Base-by-base conservation (phyloP, 1,140 invertebrate genomes). In the Heterodera schachtii region DNA sequence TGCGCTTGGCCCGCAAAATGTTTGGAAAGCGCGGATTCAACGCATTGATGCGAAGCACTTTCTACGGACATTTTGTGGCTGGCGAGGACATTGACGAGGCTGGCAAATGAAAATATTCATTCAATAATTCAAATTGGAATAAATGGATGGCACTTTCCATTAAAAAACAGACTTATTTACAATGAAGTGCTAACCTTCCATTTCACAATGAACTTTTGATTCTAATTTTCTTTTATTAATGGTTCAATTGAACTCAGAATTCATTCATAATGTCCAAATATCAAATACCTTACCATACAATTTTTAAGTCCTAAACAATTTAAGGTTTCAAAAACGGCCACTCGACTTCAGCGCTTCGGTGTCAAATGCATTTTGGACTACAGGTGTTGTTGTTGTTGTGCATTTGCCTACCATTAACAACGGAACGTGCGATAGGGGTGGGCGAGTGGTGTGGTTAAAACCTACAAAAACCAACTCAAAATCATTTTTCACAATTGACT, bases 21-120 rank as follows among this genome's bases (percentile, higher is more conserved):
- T 90, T 98, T 60, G 97, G 97, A 3, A 93, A 95, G 85, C 92
- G 90, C 81, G 89, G 98, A 9, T 99, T 99, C 91, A 93, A 93
- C 21, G 86, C 91, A n/a, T 83, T 97, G 64, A 97, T 98, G 95
- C 96, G 96, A 90, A 91, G 93, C 2, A 96, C 96, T 31, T 97
- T 99, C 91, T 99, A 98, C 90, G 97, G 97, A 13, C 97, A 99
- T 91, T 99, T 99, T 91, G 97, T 99, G 44, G 96, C 95, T 67
- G 96, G 96, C 21, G 95, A 97, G 91, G 94, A 96, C 91, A 94
- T 95, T 89, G 92, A 93, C 87, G 94, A 93, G 88, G 96, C 97
- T 87, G 21, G n/a, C 57, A 52, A 52, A 52, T 7, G 2, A 52
- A 52, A 52, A 52, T 73, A 73, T 11, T 73, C 44, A 46, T n/a